These are phyloP conservation scores for Corvus moneduloides DNA, from an alignment of 2,113 vertebrate species.

Conservation along the genomic window DNA sequence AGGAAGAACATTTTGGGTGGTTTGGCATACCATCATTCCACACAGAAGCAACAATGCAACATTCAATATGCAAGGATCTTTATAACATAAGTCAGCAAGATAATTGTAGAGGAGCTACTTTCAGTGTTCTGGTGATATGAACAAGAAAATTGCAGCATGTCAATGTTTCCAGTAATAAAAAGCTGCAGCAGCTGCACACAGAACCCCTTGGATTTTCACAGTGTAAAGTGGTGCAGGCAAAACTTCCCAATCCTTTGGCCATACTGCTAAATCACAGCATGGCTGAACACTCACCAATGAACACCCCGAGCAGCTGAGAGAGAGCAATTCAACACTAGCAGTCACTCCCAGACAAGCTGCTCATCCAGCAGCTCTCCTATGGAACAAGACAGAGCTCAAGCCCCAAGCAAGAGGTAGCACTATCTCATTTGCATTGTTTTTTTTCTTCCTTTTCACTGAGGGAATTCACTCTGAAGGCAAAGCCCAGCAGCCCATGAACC, in stretches of 20 bases:
- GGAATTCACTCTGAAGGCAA: neutral
- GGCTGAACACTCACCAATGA: neutral
- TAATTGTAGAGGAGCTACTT: constrained; percentile 20
- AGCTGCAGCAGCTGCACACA: neutral
- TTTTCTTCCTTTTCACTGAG: neutral
- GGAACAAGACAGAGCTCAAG: neutral
- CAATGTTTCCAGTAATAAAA: neutral
- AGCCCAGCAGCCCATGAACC: neutral
- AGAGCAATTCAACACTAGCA: neutral
- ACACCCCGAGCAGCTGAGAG: neutral
- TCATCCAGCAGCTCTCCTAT: neutral
- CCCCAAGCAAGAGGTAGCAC: neutral
- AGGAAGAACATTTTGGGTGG: neutral
- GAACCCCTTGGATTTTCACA: neutral
- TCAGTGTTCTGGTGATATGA: neutral
- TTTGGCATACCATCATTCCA: neutral
- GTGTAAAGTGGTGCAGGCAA: neutral
- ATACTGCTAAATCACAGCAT: neutral
- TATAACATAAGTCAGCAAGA: neutral
- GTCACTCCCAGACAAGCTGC: neutral
- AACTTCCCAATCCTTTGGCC: neutral
- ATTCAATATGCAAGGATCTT: neutral
- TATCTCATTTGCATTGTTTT: neutral
- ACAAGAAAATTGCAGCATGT: constrained; percentile 25
- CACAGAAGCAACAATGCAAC: neutral